Evolutionary conservation across 2,888 invertebrate species (phyloP).

Genomic region (Orthonychiurus folsomi): DNA sequence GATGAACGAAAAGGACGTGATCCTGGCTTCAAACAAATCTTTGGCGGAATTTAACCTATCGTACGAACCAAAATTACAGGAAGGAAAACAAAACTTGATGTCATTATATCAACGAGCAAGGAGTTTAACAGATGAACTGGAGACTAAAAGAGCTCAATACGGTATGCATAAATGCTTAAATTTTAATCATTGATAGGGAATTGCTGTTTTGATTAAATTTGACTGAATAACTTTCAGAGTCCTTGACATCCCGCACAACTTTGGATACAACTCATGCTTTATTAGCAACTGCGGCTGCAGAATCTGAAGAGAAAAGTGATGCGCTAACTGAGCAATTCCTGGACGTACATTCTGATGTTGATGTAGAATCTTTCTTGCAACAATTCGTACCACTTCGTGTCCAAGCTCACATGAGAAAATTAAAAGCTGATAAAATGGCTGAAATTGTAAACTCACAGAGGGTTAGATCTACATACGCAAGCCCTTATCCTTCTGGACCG

Average conservation of each 20-base stretch:
- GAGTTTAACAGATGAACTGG: conserved; percentile 49
- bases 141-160: conserved; percentile 65
- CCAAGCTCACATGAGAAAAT: conserved; percentile 68
- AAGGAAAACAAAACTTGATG: conserved; percentile 61
- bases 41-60: conserved; percentile 83
- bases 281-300: conserved; percentile 81
- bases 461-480: conserved; percentile 40
- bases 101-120: conserved; percentile 48
- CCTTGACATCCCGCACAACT: conserved; percentile 65
- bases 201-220: too few relatives aligned
- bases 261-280: conserved; percentile 79
- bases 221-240: conserved; percentile 55
- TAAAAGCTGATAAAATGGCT: conserved; percentile 88
- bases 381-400: conserved; percentile 69
- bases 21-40: conserved; percentile 78
- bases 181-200: too few relatives aligned
- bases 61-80: conserved; percentile 71
- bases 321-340: conserved; percentile 69
- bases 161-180: conserved; percentile 51
- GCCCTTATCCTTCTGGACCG: conserved; percentile 63
- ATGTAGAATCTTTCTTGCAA: conserved; percentile 71
- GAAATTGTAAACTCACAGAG: conserved; percentile 42
- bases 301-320: conserved; percentile 89
- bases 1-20: conserved; percentile 69
- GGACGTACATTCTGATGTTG: conserved; percentile 59